Percentiles rank a stretch among this genome's conserved stretches.
Evolutionary conservation across 2,797 vertebrate species (phyloP).

Genomic region (Coregonus suidteri): DNA sequence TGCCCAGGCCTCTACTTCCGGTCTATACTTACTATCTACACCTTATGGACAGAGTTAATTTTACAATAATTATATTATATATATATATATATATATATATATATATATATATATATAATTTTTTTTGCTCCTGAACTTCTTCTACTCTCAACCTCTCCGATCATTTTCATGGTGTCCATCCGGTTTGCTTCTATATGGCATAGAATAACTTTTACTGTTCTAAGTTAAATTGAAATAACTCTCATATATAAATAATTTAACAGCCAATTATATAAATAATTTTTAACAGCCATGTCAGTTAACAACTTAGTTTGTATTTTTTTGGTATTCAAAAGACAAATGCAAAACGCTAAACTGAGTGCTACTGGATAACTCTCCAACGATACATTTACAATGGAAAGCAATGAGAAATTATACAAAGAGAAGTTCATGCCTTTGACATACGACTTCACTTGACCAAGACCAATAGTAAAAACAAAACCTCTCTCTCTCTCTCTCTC

Average conservation of each 20-base stretch:
- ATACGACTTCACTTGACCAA: not conserved
- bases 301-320: not conserved
- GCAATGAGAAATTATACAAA: not conserved
- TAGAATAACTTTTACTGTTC: not conserved
- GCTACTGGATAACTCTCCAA: not conserved
- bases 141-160: too few relatives aligned
- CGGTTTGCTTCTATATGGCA: too few relatives aligned
- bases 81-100: too few relatives aligned
- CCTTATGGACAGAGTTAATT: too few relatives aligned
- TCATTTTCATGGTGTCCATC: too few relatives aligned
- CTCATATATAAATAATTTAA: too few relatives aligned
- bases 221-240: too few relatives aligned
- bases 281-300: not conserved
- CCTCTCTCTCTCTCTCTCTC: not conserved
- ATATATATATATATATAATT: too few relatives aligned
- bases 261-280: not conserved
- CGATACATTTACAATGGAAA: not conserved
- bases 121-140: too few relatives aligned
- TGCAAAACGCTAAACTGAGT: not conserved
- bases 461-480: not conserved
- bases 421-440: not conserved
- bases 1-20: too few relatives aligned
- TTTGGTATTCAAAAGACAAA: not conserved
- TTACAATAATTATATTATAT: too few relatives aligned
- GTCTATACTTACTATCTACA: too few relatives aligned